Conservation (phyloP, 64 coral and sea anemone species). For the Porites australiensis region DNA sequence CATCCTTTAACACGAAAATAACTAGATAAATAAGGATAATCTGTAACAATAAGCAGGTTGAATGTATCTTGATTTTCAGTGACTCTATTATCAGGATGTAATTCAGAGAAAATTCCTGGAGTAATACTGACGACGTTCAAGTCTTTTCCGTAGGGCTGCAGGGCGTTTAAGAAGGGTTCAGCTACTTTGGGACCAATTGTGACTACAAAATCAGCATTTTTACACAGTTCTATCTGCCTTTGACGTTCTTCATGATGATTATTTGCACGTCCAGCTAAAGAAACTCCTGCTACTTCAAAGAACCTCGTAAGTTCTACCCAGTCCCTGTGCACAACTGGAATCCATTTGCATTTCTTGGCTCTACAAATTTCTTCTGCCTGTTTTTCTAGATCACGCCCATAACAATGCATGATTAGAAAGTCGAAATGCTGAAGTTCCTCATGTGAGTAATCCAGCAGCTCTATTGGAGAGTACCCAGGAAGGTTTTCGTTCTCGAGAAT, state of each 20-base stretch:
- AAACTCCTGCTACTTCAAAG: not conserved
- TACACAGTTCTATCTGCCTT: not conserved
- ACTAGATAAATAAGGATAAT: not conserved
- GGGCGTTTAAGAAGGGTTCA: not conserved
- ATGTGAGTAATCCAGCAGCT: not conserved
- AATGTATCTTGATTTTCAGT: not conserved
- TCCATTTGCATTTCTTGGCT: not conserved
- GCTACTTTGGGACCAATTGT: conserved; percentile 13
- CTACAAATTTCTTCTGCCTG: not conserved
- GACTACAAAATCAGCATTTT: not conserved
- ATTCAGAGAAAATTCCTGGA: not conserved
- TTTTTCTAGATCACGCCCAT: not conserved
- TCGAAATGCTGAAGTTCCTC: not conserved
- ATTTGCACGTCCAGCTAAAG: not conserved
- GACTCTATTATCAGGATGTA: not conserved
- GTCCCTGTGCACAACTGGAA: not conserved
- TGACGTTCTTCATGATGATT: not conserved
- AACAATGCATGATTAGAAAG: conserved; percentile 1
- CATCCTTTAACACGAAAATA: not conserved
- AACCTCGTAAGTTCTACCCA: not conserved
- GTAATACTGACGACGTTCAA: not conserved
- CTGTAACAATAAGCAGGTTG: not conserved
- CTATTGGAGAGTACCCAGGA: not conserved
- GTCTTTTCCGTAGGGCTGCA: not conserved
- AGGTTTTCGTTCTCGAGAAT: not conserved